Base-by-base conservation (phyloP, 2,797 vertebrate genomes). In the Halcyon smyrnensis region DNA sequence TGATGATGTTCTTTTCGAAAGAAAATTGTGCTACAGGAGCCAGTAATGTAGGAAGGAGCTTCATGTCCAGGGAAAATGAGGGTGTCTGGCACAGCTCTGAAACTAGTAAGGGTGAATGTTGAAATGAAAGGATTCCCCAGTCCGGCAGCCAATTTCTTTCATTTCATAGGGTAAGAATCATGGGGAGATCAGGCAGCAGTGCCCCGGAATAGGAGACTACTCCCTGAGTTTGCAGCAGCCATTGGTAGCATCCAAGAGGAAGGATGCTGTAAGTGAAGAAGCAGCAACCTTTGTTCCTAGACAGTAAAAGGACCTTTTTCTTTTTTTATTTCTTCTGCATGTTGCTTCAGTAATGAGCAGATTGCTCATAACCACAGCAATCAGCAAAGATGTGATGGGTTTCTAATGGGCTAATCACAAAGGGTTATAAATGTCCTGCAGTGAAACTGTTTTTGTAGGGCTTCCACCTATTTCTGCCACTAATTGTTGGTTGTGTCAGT, bases 1-100 rank as follows among this genome's bases (percentile, higher is more conserved):
- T 83, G 75, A 88, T 71, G 88, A 94, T 95, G 67, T 81, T 96
- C 85, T 84, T 93, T 94, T 74, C 62, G 84, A 96, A 90, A 77
- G 41, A 90, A 73, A 74, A 74, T n/a, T 51, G 18, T 60, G 74
- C 54, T 81, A 69, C 30, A 45, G 62, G 36, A 95, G 59, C 83
- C 85, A 89, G 75, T 19, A 84, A 70, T 24, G 30, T 65, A 87
- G 71, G 63, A 57, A 95, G 25, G 34, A 70, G 30, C 64, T 89
- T 94, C 53, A 54, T 45, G 48, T 84, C 83, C 16, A 27, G 48
- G 54, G 48, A 69, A 48, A 85, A 80, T 14, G 53, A 62, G 41
- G 53, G 8, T 87, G 89, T 84, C 57, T 95, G 91, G 88, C 87
- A 90, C 45, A 68, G 5, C 8, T 65, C 54, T 73, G 75, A 32